Conservation (phyloP, 64 coral and sea anemone genomes). For the Dendrophyllia cribrosa region DNA sequence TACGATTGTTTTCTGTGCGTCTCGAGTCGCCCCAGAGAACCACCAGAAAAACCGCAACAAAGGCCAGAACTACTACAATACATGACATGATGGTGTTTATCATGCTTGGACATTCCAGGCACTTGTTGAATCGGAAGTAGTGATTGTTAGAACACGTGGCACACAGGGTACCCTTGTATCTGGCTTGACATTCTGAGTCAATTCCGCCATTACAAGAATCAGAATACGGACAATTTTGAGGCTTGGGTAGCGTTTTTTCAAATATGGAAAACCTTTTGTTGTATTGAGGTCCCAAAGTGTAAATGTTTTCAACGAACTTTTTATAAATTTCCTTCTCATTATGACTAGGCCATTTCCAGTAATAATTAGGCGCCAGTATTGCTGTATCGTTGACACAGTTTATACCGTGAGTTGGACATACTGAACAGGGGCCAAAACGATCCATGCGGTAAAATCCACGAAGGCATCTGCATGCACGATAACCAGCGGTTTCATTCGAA, state of each 20-base stretch:
- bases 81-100: background rate
- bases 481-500: slow-evolving; percentile 18
- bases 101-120: background rate
- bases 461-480: slow-evolving; percentile 62
- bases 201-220: slow-evolving; percentile 45
- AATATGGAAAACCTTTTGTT: background rate
- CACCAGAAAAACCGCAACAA: slow-evolving; percentile 39
- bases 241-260: slow-evolving; percentile 15
- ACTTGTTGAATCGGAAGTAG: slow-evolving; percentile 73
- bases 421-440: slow-evolving; percentile 52
- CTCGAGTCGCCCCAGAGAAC: slow-evolving; percentile 72
- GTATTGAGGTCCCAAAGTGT: background rate
- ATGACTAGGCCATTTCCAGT: slow-evolving; percentile 47
- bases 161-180: slow-evolving; percentile 57
- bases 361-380: slow-evolving; percentile 12
- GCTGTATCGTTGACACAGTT: slow-evolving; percentile 37
- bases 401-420: slow-evolving; percentile 12
- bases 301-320: slow-evolving; percentile 26
- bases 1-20: slow-evolving; percentile 51
- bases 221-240: slow-evolving; percentile 32
- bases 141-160: slow-evolving; percentile 53
- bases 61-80: slow-evolving; percentile 29
- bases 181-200: slow-evolving; percentile 13
- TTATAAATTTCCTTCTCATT: background rate
- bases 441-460: slow-evolving; percentile 50